phyloP scores from a whole-genome alignment of 2,797 vertebrate genomes.

The Leptodactylus fallax region DNA sequence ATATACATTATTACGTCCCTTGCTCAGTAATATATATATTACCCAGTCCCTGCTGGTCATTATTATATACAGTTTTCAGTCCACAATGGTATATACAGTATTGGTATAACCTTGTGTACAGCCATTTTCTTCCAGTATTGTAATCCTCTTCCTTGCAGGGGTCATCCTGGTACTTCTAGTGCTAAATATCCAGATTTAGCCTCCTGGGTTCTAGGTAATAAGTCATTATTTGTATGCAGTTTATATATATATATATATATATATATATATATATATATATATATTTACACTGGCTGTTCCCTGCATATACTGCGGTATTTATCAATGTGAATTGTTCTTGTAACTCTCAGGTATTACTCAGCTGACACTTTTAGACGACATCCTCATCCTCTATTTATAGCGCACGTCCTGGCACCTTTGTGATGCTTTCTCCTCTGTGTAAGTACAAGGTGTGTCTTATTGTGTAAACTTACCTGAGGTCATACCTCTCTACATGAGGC shows the following conservation, averaged over 20 bases:
- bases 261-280: not conserved
- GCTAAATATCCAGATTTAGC: not conserved
- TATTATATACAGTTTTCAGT: not conserved
- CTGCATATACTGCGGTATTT: not conserved
- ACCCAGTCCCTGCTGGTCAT: not conserved
- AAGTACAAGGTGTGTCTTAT: constrained; percentile 53
- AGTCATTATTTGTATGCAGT: not conserved
- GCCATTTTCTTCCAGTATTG: not conserved
- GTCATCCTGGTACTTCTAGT: not conserved
- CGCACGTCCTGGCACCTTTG: not conserved
- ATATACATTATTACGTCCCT: too few relatives aligned
- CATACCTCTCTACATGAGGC: not conserved
- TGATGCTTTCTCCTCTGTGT: constrained; percentile 5
- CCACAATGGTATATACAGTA: not conserved
- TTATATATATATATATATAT: too few relatives aligned
- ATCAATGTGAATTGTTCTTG: not conserved
- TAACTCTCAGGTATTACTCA: not conserved
- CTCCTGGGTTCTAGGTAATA: not conserved
- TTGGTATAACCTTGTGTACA: too few relatives aligned
- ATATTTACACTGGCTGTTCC: not conserved
- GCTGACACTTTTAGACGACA: not conserved
- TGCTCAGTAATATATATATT: too few relatives aligned
- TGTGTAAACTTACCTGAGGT: constrained; percentile 49
- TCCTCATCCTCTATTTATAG: constrained; percentile 9
- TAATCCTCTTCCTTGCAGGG: not conserved